A percentile compares a stretch with the other conserved stretches of the same genome.
Evolutionary conservation across 1,140 invertebrate species (phyloP).

Genomic region (Drosophila asahinai): DNA sequence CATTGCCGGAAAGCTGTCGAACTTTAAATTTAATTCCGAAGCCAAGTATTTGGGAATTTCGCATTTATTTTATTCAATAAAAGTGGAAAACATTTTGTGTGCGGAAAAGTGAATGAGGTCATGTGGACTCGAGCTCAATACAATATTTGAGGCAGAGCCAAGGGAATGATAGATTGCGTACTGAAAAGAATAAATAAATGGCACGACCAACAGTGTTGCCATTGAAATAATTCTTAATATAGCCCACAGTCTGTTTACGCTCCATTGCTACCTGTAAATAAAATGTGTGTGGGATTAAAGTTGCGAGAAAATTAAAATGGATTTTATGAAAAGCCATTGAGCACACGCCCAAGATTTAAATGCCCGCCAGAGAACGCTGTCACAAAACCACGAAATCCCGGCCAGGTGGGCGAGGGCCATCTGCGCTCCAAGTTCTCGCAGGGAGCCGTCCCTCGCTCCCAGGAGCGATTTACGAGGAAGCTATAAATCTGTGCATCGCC

Average conservation of each 20-base stretch:
- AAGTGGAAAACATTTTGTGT: conserved; percentile 20
- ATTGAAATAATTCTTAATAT: conserved; percentile 30
- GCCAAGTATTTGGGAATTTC: conserved; percentile 7
- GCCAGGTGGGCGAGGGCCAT: conserved; percentile 28
- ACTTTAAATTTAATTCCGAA: conserved; percentile 2
- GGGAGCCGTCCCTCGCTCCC: background rate
- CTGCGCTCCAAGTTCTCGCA: conserved; percentile 12
- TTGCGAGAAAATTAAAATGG: conserved; percentile 13
- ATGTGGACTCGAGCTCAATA: conserved; percentile 27
- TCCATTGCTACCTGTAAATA: conserved; percentile 29
- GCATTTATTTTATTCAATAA: conserved; percentile 23
- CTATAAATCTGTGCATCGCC: conserved; percentile 62
- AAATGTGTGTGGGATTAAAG: conserved; percentile 21
- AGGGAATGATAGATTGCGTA: conserved; percentile 21
- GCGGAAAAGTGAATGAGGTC: conserved; percentile 28
- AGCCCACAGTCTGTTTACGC: conserved; percentile 10
- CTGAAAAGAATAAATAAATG: conserved; percentile 35
- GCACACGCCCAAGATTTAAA: conserved; percentile 25
- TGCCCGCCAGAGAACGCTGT: conserved; percentile 26
- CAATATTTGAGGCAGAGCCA: conserved; percentile 11
- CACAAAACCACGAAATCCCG: conserved; percentile 42
- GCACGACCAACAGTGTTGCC: conserved; percentile 12
- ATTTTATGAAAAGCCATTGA: conserved; percentile 18
- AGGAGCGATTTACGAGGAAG: conserved; percentile 40
- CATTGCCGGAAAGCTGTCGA: background rate